Percentiles rank a stretch among this genome's conserved stretches.
Conservation (phyloP, 2,797 vertebrate species). For the Percopsis omiscomaycus region DNA sequence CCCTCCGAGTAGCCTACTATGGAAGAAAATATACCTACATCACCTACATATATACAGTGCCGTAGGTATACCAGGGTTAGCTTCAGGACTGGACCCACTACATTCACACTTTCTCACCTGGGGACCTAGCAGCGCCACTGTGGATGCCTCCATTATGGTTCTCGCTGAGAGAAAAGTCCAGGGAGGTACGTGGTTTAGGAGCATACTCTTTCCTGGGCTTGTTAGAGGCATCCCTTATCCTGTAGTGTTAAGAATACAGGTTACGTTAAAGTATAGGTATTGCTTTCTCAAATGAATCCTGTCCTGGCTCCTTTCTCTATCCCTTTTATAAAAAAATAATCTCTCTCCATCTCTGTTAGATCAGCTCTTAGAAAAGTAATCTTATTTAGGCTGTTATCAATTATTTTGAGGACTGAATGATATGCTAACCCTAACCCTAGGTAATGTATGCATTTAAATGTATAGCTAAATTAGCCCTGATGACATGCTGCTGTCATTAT, state of each 20-base stretch:
- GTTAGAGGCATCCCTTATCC: slow-evolving; percentile 87
- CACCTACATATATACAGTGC: neutral
- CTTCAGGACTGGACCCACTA: slow-evolving; percentile 21
- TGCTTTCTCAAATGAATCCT: too few relatives aligned
- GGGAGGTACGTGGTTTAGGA: slow-evolving; percentile 89
- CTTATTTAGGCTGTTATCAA: too few relatives aligned
- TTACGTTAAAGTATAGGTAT: neutral
- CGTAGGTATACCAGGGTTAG: neutral
- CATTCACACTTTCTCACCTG: slow-evolving; percentile 77
- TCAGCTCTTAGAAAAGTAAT: too few relatives aligned
- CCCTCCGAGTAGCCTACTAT: neutral
- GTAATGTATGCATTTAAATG: too few relatives aligned
- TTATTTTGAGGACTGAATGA: too few relatives aligned
- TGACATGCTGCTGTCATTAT: too few relatives aligned
- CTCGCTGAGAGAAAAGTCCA: slow-evolving; percentile 87
- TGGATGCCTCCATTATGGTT: slow-evolving; percentile 91
- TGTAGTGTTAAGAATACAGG: slow-evolving; percentile 53
- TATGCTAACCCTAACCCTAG: too few relatives aligned
- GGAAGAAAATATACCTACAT: neutral
- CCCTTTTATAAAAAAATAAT: too few relatives aligned
- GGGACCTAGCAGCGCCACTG: slow-evolving; percentile 83
- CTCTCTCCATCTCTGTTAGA: too few relatives aligned
- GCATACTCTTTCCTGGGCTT: slow-evolving; percentile 89
- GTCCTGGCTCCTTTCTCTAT: too few relatives aligned
- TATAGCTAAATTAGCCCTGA: too few relatives aligned